These are phyloP conservation scores for Microchrysa polita DNA, from an alignment of 2,888 invertebrate species.

Conservation along the genomic window DNA sequence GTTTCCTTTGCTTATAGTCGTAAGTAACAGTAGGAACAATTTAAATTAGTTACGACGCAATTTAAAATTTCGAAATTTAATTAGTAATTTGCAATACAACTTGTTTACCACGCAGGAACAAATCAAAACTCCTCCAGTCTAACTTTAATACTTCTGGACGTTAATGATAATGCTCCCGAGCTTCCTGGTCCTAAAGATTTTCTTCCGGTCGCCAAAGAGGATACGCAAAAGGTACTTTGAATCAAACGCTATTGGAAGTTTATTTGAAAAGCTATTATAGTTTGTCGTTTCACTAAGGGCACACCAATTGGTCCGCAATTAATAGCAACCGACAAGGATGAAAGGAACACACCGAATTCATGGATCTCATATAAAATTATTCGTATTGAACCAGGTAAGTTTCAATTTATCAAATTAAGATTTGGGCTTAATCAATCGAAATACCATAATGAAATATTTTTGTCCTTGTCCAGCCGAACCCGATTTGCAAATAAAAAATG, in stretches of 20 bases:
- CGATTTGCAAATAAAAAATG: conserved; percentile 55
- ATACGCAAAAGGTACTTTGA: conserved; percentile 52
- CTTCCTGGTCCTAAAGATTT: conserved; percentile 59
- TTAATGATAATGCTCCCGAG: conserved; percentile 71
- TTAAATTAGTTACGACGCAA: too few species aligned
- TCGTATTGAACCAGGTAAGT: conserved; percentile 56
- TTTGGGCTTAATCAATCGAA: too few species aligned
- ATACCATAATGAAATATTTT: too few species aligned
- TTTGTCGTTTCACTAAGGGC: conserved; percentile 25
- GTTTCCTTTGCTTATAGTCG: too few species aligned
- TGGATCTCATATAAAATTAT: conserved; percentile 66
- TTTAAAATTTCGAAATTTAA: too few species aligned
- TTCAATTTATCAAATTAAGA: too few species aligned
- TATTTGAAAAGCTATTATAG: neutral
- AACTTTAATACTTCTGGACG: conserved; percentile 65
- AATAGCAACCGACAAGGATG: conserved; percentile 67
- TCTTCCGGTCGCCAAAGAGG: conserved; percentile 54
- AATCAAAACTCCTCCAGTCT: conserved; percentile 60
- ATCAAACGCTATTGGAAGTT: neutral
- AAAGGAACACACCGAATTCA: conserved; percentile 67
- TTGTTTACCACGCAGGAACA: conserved; percentile 49
- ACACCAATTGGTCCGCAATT: conserved; percentile 57
- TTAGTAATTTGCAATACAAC: too few species aligned
- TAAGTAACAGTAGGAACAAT: too few species aligned
- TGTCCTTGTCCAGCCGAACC: neutral